phyloP scores from a whole-genome alignment of 2,888 invertebrate genomes.

The Slavum lentiscoides region DNA sequence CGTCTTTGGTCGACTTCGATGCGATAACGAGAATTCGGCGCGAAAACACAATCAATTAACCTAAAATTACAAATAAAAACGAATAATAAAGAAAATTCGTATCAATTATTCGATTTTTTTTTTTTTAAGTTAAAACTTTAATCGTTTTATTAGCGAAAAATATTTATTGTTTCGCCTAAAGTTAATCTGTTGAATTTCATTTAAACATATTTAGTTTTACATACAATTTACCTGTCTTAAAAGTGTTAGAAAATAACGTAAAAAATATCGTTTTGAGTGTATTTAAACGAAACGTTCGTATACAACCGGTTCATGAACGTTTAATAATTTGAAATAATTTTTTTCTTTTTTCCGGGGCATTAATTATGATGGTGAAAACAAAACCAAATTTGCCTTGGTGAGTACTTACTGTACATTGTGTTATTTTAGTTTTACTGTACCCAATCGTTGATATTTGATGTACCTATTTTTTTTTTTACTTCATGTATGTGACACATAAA shows the following conservation, averaged over 20 bases:
- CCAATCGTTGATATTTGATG: constrained; percentile 16
- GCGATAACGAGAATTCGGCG: neutral
- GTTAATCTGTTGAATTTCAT: too few species aligned
- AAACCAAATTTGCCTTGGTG: constrained; percentile 55
- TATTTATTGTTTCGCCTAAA: too few species aligned
- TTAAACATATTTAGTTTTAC: neutral
- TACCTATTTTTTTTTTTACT: constrained; percentile 50
- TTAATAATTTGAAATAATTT: neutral
- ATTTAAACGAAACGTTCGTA: neutral
- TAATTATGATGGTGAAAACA: constrained; percentile 17
- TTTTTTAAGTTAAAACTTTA: neutral
- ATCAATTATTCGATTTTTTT: neutral
- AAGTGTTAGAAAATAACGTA: neutral
- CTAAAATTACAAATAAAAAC: neutral
- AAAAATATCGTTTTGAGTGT: neutral
- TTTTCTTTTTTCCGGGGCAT: neutral
- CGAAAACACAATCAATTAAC: neutral
- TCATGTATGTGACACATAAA: constrained; percentile 58
- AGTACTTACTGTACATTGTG: neutral
- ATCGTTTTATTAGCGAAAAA: too few species aligned
- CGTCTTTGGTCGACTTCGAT: too few species aligned
- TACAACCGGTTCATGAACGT: neutral
- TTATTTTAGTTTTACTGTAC: neutral
- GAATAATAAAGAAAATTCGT: too few species aligned
- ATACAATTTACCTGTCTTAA: too few species aligned